Conservation (phyloP, 1,140 invertebrate species). For the Aporrectodea caliginosa region DNA sequence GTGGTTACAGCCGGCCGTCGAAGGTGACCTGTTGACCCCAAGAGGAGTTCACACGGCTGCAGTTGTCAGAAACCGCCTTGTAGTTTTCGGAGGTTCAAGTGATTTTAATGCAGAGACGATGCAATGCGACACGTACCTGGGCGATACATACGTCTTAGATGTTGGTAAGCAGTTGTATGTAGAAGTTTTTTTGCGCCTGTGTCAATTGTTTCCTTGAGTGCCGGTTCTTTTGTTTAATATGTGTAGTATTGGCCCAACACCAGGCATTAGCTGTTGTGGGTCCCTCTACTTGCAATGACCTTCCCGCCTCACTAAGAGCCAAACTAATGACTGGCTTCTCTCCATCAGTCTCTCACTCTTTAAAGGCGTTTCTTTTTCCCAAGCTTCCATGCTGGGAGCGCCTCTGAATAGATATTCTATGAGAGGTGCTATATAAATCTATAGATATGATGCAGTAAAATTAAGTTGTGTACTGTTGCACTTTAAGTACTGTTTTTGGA, state of each 20-base stretch:
- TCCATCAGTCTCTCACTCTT: too few species aligned
- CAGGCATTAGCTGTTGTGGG: too few species aligned
- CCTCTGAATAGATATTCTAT: too few species aligned
- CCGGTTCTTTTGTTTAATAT: background rate
- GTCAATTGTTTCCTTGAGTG: background rate
- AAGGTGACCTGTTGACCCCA: conserved; percentile 39
- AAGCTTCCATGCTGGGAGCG: too few species aligned
- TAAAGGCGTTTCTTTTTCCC: too few species aligned
- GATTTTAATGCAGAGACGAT: conserved; percentile 45
- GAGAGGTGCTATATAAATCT: too few species aligned
- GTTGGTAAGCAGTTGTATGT: background rate
- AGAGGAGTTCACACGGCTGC: conserved; percentile 46
- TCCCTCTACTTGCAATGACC: too few species aligned
- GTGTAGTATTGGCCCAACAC: background rate
- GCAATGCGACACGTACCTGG: conserved; percentile 42
- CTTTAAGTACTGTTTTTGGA: too few species aligned
- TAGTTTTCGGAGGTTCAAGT: conserved; percentile 50
- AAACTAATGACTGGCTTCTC: too few species aligned
- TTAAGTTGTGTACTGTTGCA: too few species aligned
- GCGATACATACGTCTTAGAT: conserved; percentile 28
- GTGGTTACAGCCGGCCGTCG: conserved; percentile 44
- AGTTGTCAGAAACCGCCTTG: conserved; percentile 40
- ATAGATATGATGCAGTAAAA: too few species aligned
- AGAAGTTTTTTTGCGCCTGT: background rate
- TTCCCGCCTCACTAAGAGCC: too few species aligned